phyloP scores from a whole-genome alignment of 2,113 vertebrate genomes.

The Miniopterus natalensis region DNA sequence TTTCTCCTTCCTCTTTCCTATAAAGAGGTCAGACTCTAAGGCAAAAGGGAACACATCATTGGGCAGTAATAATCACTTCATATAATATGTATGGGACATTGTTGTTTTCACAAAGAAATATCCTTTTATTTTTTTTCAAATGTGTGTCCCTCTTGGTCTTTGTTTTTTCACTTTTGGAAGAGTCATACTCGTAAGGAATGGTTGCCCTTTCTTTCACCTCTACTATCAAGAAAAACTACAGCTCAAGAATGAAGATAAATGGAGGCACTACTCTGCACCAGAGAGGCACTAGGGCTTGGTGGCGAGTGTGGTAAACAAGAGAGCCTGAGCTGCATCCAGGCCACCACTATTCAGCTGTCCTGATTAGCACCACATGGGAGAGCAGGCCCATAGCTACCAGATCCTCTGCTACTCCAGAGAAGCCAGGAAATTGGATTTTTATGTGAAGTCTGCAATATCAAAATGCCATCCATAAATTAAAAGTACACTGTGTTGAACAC shows the following conservation, averaged over 20 bases:
- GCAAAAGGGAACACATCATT: neutral
- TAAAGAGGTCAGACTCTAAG: neutral
- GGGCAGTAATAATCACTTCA: neutral
- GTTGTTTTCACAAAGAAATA: neutral
- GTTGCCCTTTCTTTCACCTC: neutral
- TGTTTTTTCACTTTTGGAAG: conserved; percentile 25
- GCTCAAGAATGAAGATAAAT: neutral
- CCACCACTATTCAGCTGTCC: neutral
- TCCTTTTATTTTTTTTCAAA: neutral
- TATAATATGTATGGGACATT: neutral
- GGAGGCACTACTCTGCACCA: neutral
- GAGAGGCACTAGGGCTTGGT: neutral
- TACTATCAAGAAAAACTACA: neutral
- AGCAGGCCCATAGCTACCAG: neutral
- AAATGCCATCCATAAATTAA: neutral
- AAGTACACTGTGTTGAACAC: neutral
- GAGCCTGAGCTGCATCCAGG: neutral
- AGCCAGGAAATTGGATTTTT: neutral
- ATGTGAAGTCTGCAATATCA: neutral
- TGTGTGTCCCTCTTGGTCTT: neutral
- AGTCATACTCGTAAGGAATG: neutral
- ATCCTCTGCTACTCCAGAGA: neutral
- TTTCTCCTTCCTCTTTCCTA: neutral
- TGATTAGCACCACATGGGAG: neutral
- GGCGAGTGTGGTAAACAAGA: neutral